Evolutionary conservation across 1,140 invertebrate species (phyloP).

Genomic region (Halictus rubicundus): DNA sequence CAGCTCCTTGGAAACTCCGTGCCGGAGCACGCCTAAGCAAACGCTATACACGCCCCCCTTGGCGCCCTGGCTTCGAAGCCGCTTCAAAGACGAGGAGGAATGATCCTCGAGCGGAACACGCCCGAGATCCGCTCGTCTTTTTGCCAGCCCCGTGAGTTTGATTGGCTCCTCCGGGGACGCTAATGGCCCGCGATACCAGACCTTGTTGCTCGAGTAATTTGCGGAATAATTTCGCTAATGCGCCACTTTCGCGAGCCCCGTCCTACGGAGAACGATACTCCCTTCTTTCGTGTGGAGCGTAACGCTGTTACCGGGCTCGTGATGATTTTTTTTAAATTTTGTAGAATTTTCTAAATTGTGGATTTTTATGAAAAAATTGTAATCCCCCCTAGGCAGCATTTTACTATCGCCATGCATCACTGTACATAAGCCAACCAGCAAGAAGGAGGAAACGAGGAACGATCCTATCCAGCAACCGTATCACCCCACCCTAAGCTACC

Average conservation of each 20-base stretch:
- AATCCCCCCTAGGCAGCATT: no score
- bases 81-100: background rate
- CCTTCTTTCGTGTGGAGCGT: no score
- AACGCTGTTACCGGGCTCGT: no score
- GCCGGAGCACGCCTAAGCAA: conserved; percentile 18
- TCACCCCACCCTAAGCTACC: no score
- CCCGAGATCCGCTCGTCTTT: conserved; percentile 15
- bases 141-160: background rate
- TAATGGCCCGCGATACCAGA: conserved; percentile 22
- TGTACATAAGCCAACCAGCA: no score
- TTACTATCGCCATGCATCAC: no score
- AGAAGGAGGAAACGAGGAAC: no score
- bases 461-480: no score
- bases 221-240: background rate
- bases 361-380: no score
- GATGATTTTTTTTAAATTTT: no score
- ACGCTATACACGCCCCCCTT: background rate
- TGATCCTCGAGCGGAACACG: background rate
- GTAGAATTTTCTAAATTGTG: no score
- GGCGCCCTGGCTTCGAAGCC: background rate
- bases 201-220: conserved; percentile 22
- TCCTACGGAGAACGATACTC: background rate
- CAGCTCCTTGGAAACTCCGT: conserved; percentile 2
- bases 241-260: background rate
- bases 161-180: background rate